Conservation (phyloP, 2,888 invertebrate genomes). For the Tetropium fuscum region DNA sequence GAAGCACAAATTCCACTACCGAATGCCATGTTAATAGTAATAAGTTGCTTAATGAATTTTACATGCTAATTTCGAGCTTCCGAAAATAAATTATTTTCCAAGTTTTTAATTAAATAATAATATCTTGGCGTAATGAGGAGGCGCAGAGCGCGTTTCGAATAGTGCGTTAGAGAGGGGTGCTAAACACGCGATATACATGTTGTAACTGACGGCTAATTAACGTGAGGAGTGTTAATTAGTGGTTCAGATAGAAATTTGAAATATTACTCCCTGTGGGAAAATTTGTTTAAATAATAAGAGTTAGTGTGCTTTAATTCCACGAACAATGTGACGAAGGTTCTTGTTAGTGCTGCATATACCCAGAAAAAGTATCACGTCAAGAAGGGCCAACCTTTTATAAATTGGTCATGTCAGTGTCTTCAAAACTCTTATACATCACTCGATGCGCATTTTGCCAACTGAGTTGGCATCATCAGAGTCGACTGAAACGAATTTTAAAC, state of each 20-base stretch:
- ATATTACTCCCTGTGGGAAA: conserved; percentile 3
- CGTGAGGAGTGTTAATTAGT: conserved; percentile 13
- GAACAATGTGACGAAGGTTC: too few relatives aligned
- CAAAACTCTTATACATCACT: too few relatives aligned
- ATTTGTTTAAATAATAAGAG: background rate
- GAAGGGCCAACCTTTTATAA: too few relatives aligned
- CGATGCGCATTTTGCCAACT: too few relatives aligned
- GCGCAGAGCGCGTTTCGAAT: conserved; percentile 4
- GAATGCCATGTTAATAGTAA: conserved; percentile 14
- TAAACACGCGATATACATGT: conserved; percentile 12
- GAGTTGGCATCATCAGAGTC: too few relatives aligned
- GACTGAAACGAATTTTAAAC: too few relatives aligned
- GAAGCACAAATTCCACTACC: background rate
- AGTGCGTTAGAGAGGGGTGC: background rate
- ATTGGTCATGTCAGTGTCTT: too few relatives aligned
- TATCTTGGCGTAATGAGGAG: conserved; percentile 6
- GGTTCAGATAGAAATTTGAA: conserved; percentile 12
- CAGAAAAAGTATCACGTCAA: too few relatives aligned
- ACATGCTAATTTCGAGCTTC: conserved; percentile 14
- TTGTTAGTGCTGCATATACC: too few relatives aligned
- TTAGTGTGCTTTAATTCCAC: too few relatives aligned
- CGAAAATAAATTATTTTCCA: conserved; percentile 23
- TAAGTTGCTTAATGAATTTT: conserved; percentile 16
- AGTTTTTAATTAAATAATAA: conserved; percentile 27
- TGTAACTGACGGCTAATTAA: conserved; percentile 9